These are phyloP conservation scores for Dasyurus viverrinus DNA, from an alignment of 2,113 vertebrate genomes.

Conservation along the genomic window DNA sequence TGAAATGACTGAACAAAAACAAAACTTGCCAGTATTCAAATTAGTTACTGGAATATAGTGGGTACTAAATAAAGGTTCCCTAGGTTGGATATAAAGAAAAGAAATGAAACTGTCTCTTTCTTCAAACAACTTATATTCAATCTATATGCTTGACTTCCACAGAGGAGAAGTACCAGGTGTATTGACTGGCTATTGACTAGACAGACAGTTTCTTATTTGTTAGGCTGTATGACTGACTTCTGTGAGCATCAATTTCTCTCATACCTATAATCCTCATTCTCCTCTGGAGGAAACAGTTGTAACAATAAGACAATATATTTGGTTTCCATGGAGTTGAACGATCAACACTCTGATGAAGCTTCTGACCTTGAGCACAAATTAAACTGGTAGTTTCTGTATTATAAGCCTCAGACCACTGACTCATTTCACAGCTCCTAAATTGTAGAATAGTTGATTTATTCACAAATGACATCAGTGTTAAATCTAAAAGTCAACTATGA, in stretches of 20 bases:
- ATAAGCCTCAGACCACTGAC: slow-evolving; percentile 41
- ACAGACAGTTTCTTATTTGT: not conserved
- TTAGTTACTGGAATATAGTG: not conserved
- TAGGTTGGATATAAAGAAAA: not conserved
- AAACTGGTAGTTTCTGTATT: slow-evolving; percentile 50
- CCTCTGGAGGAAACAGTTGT: slow-evolving; percentile 17
- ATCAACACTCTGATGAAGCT: not conserved
- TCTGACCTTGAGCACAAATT: slow-evolving; percentile 39
- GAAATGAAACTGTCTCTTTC: not conserved
- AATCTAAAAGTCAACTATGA: not conserved
- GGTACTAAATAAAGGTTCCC: not conserved
- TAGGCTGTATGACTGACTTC: not conserved
- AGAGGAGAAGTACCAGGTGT: not conserved
- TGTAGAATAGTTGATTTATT: slow-evolving; percentile 41
- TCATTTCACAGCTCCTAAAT: slow-evolving; percentile 55
- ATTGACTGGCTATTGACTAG: not conserved
- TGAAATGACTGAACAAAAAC: not conserved
- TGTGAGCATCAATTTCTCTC: not conserved
- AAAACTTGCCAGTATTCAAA: not conserved
- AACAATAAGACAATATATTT: slow-evolving; percentile 49
- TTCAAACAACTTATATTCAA: not conserved
- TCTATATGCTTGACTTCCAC: not conserved
- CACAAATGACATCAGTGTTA: slow-evolving; percentile 14
- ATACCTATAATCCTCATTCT: not conserved
- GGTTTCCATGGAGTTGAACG: not conserved